Evolutionary conservation across 2,888 invertebrate species (phyloP).

Genomic region (Xylota segnis): DNA sequence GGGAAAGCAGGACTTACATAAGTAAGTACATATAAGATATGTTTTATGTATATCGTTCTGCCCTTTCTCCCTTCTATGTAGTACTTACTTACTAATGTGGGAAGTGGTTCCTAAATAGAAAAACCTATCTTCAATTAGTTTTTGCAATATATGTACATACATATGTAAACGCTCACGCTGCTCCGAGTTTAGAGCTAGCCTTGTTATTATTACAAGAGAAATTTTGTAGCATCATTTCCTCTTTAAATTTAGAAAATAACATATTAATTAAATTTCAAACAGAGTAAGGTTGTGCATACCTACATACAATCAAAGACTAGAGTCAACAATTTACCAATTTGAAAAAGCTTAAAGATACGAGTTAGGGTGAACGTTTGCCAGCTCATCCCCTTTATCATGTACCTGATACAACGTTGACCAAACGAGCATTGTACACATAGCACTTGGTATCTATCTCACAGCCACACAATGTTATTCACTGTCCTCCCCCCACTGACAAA

Average conservation of each 20-base stretch:
- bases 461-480: slow-evolving; percentile 13
- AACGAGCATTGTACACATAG: slow-evolving; percentile 41
- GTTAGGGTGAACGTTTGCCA: slow-evolving; percentile 27
- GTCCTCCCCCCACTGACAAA: slow-evolving; percentile 17
- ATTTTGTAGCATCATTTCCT: not conserved
- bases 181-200: no score
- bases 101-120: no score
- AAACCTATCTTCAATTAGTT: no score
- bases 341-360: slow-evolving; percentile 65
- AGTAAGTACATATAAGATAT: no score
- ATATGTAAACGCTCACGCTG: no score
- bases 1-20: no score
- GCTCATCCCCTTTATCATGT: slow-evolving; percentile 35
- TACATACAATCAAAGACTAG: slow-evolving; percentile 26
- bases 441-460: slow-evolving; percentile 38
- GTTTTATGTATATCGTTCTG: no score
- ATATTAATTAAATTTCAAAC: slow-evolving; percentile 65
- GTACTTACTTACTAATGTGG: no score
- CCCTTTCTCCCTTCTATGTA: no score
- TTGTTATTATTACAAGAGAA: no score
- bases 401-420: slow-evolving; percentile 38
- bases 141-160: no score
- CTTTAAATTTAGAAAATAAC: slow-evolving; percentile 11
- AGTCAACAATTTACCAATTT: slow-evolving; percentile 65
- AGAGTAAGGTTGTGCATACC: not conserved